Conservation (phyloP, 2,113 vertebrate species). For the Lasiurus cinereus region DNA sequence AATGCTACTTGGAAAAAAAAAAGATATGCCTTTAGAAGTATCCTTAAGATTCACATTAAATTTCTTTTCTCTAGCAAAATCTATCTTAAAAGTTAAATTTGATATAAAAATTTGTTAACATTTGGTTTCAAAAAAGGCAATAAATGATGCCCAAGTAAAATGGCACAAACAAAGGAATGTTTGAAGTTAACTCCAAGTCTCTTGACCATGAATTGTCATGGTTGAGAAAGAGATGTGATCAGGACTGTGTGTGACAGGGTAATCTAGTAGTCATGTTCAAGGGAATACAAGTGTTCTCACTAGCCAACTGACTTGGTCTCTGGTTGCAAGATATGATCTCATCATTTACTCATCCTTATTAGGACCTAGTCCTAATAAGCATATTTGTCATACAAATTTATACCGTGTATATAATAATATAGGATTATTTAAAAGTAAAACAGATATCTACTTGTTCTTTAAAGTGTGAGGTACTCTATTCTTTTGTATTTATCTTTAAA, state of each 20-base stretch:
- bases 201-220: neutral
- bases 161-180: conserved; percentile 21
- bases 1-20: neutral
- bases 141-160: conserved; percentile 18
- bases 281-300: neutral
- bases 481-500: conserved; percentile 36
- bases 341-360: conserved; percentile 39
- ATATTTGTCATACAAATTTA: conserved; percentile 16
- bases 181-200: conserved; percentile 42
- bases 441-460: conserved; percentile 9
- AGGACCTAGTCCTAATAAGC: neutral
- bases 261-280: neutral
- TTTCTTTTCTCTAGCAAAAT: conserved; percentile 16
- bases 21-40: neutral
- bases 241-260: neutral
- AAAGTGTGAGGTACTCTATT: neutral
- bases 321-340: neutral
- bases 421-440: conserved; percentile 44
- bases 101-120: conserved; percentile 12
- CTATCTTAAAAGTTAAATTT: conserved; percentile 5
- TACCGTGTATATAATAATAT: conserved; percentile 10
- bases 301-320: neutral
- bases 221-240: neutral
- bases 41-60: neutral
- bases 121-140: neutral